A percentile compares a stretch with the other conserved stretches of the same genome.
Evolutionary conservation across 1,140 invertebrate species (phyloP).

Genomic region (Drosophila bifasciata): DNA sequence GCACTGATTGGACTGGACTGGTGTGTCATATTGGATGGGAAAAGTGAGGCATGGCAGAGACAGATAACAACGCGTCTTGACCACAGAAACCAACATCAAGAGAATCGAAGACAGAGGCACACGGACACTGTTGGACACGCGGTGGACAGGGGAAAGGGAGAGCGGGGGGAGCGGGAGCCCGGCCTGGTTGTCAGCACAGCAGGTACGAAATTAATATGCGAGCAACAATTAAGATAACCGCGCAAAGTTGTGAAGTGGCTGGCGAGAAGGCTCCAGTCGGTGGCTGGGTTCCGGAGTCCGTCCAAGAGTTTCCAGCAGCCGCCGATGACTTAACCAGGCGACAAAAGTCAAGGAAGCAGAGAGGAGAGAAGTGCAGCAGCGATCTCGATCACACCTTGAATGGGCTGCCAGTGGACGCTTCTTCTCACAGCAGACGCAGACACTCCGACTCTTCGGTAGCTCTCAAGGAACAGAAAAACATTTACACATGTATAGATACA

Average conservation of each 20-base stretch:
- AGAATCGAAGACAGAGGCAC: not conserved
- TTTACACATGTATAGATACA: not conserved
- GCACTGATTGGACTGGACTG: slow-evolving; percentile 48
- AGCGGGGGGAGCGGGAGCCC: not conserved
- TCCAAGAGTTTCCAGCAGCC: slow-evolving; percentile 24
- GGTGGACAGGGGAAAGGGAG: no score
- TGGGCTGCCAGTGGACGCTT: slow-evolving; percentile 16
- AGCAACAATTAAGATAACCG: slow-evolving; percentile 83
- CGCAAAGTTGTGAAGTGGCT: slow-evolving; percentile 77
- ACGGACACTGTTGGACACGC: not conserved
- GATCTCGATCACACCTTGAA: slow-evolving; percentile 39
- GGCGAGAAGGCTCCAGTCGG: slow-evolving; percentile 66
- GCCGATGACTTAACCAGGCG: slow-evolving; percentile 65
- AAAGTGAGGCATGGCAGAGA: slow-evolving; percentile 4
- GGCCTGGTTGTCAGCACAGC: slow-evolving; percentile 68
- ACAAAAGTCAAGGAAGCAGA: slow-evolving; percentile 44
- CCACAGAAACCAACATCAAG: slow-evolving; percentile 1
- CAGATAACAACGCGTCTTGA: slow-evolving; percentile 12
- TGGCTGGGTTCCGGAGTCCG: slow-evolving; percentile 44
- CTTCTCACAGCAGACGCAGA: slow-evolving; percentile 30
- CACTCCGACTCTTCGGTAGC: slow-evolving; percentile 27
- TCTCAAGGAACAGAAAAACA: not conserved
- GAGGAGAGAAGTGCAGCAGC: not conserved
- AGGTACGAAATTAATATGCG: slow-evolving; percentile 83
- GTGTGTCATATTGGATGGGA: no score